These are phyloP conservation scores for Anableps anableps DNA, from an alignment of 2,797 vertebrate species.

Conservation along the genomic window DNA sequence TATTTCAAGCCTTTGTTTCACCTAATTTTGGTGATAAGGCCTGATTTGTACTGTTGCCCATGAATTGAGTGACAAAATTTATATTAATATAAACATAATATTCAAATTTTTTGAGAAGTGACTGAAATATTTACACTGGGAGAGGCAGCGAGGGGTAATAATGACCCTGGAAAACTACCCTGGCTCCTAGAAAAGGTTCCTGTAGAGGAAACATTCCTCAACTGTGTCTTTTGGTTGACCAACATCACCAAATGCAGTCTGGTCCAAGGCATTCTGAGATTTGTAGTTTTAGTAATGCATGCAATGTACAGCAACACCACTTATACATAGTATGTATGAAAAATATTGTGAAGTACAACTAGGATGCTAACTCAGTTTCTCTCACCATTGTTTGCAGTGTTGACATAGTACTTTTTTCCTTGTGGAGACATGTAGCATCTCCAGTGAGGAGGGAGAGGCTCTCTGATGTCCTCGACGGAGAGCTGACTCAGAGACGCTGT, in stretches of 20 bases:
- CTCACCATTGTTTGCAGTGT: conserved; percentile 95
- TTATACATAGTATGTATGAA: neutral
- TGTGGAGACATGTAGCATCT: conserved; percentile 96
- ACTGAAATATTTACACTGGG: too few species aligned
- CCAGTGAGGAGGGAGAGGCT: conserved; percentile 91
- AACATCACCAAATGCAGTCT: neutral
- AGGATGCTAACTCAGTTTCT: neutral
- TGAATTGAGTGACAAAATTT: too few species aligned
- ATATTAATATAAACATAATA: too few species aligned
- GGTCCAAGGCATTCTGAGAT: neutral
- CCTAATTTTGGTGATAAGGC: too few species aligned
- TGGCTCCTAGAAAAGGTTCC: too few species aligned
- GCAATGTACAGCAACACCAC: neutral
- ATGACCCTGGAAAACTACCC: neutral
- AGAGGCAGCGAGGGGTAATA: neutral
- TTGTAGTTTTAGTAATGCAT: neutral
- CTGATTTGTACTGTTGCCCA: too few species aligned
- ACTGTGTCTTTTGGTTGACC: too few species aligned
- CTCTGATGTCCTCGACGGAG: conserved; percentile 84
- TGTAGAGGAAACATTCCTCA: too few species aligned
- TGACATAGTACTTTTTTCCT: conserved; percentile 94
- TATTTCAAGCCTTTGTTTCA: too few species aligned
- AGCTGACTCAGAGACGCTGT: conserved; percentile 88
- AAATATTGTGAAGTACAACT: neutral
- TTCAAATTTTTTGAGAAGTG: too few species aligned